phyloP scores from a whole-genome alignment of 2,888 invertebrate species.

The Apoda limacodes region DNA sequence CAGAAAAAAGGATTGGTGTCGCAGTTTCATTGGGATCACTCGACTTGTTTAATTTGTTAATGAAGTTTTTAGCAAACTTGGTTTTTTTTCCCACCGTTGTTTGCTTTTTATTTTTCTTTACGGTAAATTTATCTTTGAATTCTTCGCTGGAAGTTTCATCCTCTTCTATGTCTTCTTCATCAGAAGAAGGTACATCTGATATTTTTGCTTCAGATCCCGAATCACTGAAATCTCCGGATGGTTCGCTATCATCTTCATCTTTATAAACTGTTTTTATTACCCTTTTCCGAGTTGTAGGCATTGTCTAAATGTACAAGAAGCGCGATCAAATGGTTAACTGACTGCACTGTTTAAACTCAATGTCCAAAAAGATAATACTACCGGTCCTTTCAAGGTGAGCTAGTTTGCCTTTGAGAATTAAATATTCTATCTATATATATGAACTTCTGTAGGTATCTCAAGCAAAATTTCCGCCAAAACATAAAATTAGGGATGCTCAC shows the following conservation, averaged over 20 bases:
- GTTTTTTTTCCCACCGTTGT: conserved; percentile 22
- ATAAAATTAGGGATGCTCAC: no score
- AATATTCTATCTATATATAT: no score
- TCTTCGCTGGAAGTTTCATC: conserved; percentile 42
- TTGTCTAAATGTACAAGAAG: conserved; percentile 16
- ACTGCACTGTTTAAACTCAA: no score
- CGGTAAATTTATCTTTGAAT: conserved; percentile 26
- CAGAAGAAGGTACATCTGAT: conserved; percentile 42
- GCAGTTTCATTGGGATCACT: conserved; percentile 23
- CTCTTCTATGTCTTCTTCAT: conserved; percentile 31
- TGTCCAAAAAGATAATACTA: no score
- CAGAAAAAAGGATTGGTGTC: conserved; percentile 30
- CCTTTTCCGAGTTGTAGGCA: conserved; percentile 56
- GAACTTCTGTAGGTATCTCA: no score
- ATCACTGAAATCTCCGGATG: conserved; percentile 54
- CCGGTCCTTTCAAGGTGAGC: no score
- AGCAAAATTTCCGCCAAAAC: no score
- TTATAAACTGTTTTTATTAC: conserved; percentile 52
- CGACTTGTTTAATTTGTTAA: conserved; percentile 40
- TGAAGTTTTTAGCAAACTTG: conserved; percentile 36
- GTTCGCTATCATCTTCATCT: conserved; percentile 49
- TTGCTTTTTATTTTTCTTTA: conserved; percentile 19
- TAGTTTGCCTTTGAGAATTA: no score
- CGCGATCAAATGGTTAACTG: not conserved
- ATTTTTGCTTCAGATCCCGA: conserved; percentile 63